These are phyloP conservation scores for Hestina assimilis DNA, from an alignment of 1,140 invertebrate species.

Conservation along the genomic window DNA sequence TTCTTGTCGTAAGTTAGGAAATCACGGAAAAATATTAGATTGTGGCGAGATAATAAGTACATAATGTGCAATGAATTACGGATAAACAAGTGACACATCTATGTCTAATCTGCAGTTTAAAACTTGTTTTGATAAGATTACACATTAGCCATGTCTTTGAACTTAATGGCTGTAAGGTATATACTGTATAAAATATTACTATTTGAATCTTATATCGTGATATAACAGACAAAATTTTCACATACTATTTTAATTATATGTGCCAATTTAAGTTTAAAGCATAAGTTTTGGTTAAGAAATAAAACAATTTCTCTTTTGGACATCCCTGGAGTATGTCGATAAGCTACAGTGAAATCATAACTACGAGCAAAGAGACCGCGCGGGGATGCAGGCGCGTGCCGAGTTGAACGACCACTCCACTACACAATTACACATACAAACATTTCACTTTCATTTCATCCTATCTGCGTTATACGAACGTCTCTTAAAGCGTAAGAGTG, in stretches of 20 bases:
- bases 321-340: background rate
- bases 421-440: no score
- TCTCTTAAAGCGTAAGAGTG: constrained; percentile 37
- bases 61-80: background rate
- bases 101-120: no score
- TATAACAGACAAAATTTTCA: no score
- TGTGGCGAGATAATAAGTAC: background rate
- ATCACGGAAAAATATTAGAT: background rate
- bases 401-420: constrained; percentile 68
- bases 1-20: background rate
- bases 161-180: no score
- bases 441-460: constrained; percentile 72
- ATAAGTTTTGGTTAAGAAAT: background rate
- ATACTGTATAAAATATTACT: no score
- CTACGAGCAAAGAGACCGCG: constrained; percentile 42
- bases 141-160: no score
- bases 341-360: constrained; percentile 10
- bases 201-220: no score
- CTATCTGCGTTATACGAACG: constrained; percentile 32
- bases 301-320: background rate
- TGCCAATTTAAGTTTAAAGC: background rate
- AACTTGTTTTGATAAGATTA: no score
- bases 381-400: constrained; percentile 59
- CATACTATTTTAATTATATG: no score
- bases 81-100: background rate